Conservation (phyloP, 2,113 vertebrate species). For the Corythoichthys haematopterus region DNA sequence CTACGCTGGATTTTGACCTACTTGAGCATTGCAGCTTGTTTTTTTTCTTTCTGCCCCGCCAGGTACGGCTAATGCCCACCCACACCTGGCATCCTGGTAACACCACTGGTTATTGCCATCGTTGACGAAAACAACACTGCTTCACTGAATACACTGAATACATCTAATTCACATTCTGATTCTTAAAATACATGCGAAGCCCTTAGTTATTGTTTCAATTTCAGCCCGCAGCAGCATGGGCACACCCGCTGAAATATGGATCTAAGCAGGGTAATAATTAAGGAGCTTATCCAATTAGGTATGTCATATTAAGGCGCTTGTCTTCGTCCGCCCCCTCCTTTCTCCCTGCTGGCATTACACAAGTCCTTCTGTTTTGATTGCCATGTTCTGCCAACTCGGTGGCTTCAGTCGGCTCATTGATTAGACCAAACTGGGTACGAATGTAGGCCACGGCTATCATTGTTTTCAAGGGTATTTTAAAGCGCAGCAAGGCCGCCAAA, state of each 20-base stretch:
- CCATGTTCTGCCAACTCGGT: conserved; percentile 52
- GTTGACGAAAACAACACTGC: too few relatives aligned
- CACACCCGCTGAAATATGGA: conserved; percentile 63
- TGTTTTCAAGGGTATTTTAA: conserved; percentile 26
- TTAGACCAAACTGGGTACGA: conserved; percentile 5
- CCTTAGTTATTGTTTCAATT: conserved; percentile 31
- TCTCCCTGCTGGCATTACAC: conserved; percentile 53
- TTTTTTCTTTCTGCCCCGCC: too few relatives aligned
- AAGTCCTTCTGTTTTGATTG: conserved; percentile 57
- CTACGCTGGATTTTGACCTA: too few relatives aligned
- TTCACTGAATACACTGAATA: neutral
- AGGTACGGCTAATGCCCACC: too few relatives aligned
- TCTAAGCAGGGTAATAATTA: conserved; percentile 48
- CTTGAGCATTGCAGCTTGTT: too few relatives aligned
- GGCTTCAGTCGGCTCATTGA: conserved; percentile 34
- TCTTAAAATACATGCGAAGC: conserved; percentile 34
- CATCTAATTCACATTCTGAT: neutral
- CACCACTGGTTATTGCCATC: too few relatives aligned
- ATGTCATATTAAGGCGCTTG: conserved; percentile 65
- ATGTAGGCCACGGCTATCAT: conserved; percentile 36
- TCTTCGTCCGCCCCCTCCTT: conserved; percentile 44
- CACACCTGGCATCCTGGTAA: too few relatives aligned
- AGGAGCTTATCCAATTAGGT: conserved; percentile 66
- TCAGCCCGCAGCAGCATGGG: conserved; percentile 42
- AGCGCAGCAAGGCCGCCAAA: conserved; percentile 41